Percentiles rank a stretch among this genome's conserved stretches.
Conservation (phyloP, 2,113 vertebrate genomes). For the Oceanodroma tethys region DNA sequence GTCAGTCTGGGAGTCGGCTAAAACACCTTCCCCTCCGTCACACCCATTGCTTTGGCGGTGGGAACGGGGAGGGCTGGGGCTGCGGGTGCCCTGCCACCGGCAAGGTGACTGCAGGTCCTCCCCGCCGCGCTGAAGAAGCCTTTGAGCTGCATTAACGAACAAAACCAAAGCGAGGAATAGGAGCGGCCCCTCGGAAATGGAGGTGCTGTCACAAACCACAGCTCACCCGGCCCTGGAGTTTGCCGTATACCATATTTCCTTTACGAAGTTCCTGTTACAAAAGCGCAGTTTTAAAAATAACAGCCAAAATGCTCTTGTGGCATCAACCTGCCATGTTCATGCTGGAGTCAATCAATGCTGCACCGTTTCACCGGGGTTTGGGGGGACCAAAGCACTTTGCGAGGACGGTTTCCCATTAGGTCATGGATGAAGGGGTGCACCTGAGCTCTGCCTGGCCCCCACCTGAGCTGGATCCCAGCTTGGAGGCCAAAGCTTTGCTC, state of each 20-base stretch:
- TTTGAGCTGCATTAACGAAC: fast-evolving
- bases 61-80: background rate
- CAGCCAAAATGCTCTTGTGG: fast-evolving
- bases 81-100: background rate
- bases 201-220: constrained; percentile 5
- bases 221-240: fast-evolving
- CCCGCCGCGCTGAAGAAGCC: fast-evolving
- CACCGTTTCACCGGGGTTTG: fast-evolving
- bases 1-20: fast-evolving
- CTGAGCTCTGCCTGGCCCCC: background rate
- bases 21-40: fast-evolving
- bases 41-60: fast-evolving
- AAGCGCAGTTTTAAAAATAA: background rate
- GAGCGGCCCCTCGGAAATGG: background rate
- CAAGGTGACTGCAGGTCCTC: fast-evolving
- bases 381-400: fast-evolving
- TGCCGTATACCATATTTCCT: fast-evolving
- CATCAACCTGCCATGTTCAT: fast-evolving
- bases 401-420: fast-evolving
- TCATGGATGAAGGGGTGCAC: background rate
- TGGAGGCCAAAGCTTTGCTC: background rate
- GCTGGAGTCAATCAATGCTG: fast-evolving
- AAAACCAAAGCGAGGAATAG: fast-evolving
- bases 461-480: fast-evolving
- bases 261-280: constrained; percentile 17